Base-by-base conservation (phyloP, 2,888 invertebrate species). In the Cheilosia impressa region DNA sequence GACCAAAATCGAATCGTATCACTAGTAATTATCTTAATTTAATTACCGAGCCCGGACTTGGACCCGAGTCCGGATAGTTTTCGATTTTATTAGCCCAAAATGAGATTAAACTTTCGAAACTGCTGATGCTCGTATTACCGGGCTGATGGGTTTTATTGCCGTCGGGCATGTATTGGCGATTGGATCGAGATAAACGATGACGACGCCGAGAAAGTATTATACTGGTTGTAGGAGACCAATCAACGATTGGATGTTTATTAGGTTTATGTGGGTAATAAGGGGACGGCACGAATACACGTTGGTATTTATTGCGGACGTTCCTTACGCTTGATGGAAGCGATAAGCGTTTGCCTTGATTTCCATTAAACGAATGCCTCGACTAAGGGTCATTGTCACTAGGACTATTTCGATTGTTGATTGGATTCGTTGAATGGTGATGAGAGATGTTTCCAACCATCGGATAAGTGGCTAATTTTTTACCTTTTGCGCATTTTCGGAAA, bases 21-120 rank as follows among this genome's bases (percentile, higher is more conserved):
- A 80, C 47, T 55, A 71, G 84, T 80, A 84, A 84, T 84, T 84
- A 84, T 84, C 84, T 84, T 84, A 80, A 84, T 84, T 84, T 84
- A 84, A 84, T 84, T 80, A 84, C 65, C 27, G 34, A 65, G 52
- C 69, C 57, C 50, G 62, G 45, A 50, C 38, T 52, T 53, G 65
- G 53, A 27, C 43, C 10, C 2, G 10, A 10, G 10, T 31, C n/a
- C 4, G 10, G 15, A 15, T 62, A 77, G 77, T 62, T 77, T 62
- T 53, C 41, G 63, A 71, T 78, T 69, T 71, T 63, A 63, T 78
- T 78, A 19, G 55, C 63, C 19, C 27, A 7, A 55, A 63, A 78
- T 78, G 45, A 27, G 69, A 71, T 78, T 78, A 57, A 78, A 47
- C 62, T 57, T 43, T 71, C 50, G 45, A 55, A 71, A 71, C 57